These are phyloP conservation scores for Sarcophilus harrisii DNA, from an alignment of 2,797 vertebrate genomes.

Conservation along the genomic window DNA sequence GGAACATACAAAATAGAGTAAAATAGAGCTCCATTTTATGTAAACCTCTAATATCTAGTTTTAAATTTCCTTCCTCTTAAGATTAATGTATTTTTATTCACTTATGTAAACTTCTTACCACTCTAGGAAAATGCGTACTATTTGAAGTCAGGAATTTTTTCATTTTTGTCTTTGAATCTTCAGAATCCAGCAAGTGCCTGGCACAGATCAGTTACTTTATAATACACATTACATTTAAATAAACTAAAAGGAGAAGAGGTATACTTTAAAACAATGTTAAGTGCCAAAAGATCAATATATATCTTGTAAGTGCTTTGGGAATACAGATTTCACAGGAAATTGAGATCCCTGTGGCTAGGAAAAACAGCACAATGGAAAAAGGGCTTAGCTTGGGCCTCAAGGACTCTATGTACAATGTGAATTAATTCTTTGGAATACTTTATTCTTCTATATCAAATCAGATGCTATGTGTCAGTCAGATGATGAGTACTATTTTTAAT, in stretches of 20 bases:
- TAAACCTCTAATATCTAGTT: neutral
- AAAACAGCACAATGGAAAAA: neutral
- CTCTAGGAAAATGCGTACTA: neutral
- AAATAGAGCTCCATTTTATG: neutral
- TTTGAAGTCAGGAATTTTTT: neutral
- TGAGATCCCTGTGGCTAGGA: neutral
- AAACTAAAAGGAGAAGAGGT: neutral
- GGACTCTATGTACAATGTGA: neutral
- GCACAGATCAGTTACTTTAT: neutral
- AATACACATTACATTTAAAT: neutral
- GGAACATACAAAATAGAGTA: neutral
- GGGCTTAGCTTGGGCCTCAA: neutral
- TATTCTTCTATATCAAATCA: neutral
- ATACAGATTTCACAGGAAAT: neutral
- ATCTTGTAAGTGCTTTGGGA: neutral
- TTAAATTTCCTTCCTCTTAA: neutral
- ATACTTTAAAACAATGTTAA: neutral
- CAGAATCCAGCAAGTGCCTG: neutral
- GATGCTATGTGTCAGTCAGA: fast-evolving
- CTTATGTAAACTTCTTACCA: neutral
- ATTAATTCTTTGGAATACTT: neutral
- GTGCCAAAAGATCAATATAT: neutral
- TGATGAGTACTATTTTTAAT: neutral
- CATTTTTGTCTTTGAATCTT: neutral
- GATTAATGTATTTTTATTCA: neutral